phyloP scores from a whole-genome alignment of 37 sponge, comb jelly and placozoan genomes.

The Tethya wilhelma region DNA sequence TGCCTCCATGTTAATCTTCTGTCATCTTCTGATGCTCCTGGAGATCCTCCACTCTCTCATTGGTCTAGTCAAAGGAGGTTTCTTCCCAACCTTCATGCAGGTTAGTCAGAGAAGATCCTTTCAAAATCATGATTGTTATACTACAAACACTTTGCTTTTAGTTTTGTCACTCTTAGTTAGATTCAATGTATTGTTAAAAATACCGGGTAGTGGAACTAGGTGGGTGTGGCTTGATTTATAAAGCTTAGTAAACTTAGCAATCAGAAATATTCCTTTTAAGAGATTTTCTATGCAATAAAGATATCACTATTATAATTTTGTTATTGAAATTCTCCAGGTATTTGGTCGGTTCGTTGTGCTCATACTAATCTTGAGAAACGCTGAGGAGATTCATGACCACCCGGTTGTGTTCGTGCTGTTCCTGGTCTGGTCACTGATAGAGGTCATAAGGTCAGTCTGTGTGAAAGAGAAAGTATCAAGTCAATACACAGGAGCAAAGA shows the following conservation, averaged over 20 bases:
- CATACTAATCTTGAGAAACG: constrained; percentile 55
- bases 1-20: constrained; percentile 47
- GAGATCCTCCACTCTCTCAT: constrained; percentile 67
- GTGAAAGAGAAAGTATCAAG: no score
- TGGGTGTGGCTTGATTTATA: no score
- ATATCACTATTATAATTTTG: no score
- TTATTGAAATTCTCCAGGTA: constrained; percentile 37
- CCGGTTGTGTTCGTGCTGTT: constrained; percentile 73
- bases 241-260: no score
- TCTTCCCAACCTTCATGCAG: constrained; percentile 64
- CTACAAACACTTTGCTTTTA: background rate
- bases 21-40: constrained; percentile 58
- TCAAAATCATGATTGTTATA: background rate
- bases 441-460: constrained; percentile 71
- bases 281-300: no score
- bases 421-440: constrained; percentile 79
- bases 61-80: constrained; percentile 69
- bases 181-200: no score
- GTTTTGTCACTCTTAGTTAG: background rate
- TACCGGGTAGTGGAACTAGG: no score
- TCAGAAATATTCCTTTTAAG: no score
- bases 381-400: constrained; percentile 53
- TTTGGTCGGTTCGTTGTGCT: constrained; percentile 70
- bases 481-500: background rate
- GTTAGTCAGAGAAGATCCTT: constrained; percentile 16